A percentile compares a stretch with the other conserved stretches of the same genome.
phyloP scores from a whole-genome alignment of 2,888 invertebrate species.

The Calliphora vomitoria region DNA sequence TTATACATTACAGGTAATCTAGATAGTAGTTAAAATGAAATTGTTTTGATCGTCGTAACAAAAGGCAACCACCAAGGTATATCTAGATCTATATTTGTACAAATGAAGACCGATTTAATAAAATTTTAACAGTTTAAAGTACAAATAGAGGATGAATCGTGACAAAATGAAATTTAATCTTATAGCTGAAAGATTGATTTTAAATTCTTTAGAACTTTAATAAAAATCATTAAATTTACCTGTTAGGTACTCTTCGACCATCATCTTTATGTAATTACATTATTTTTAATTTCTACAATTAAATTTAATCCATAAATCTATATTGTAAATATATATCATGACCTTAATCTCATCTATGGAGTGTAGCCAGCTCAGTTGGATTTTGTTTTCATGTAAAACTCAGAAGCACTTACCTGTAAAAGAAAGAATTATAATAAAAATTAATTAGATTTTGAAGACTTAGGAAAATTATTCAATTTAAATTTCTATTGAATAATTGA shows the following conservation, averaged over 20 bases:
- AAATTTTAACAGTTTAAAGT: too few relatives aligned
- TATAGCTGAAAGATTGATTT: too few relatives aligned
- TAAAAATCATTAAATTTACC: slow-evolving; percentile 10
- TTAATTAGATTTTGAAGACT: background rate
- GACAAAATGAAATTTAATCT: too few relatives aligned
- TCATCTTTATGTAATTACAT: background rate
- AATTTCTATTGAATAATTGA: background rate
- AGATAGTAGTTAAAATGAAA: too few relatives aligned
- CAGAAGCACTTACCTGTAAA: slow-evolving; percentile 60
- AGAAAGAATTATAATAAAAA: slow-evolving; percentile 25
- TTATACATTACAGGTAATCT: too few relatives aligned
- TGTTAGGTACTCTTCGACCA: background rate
- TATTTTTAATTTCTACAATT: background rate
- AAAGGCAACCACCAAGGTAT: too few relatives aligned
- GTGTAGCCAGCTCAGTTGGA: background rate
- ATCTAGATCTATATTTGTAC: too few relatives aligned
- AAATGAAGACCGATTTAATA: too few relatives aligned
- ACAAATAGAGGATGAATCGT: too few relatives aligned
- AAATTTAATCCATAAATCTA: background rate
- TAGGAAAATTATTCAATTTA: slow-evolving; percentile 3
- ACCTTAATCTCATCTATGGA: background rate
- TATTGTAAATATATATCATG: background rate
- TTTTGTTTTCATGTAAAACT: background rate
- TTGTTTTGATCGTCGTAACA: too few relatives aligned
- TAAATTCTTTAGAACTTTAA: too few relatives aligned